phyloP scores from a whole-genome alignment of 2,113 vertebrate species.

The Addax nasomaculatus region DNA sequence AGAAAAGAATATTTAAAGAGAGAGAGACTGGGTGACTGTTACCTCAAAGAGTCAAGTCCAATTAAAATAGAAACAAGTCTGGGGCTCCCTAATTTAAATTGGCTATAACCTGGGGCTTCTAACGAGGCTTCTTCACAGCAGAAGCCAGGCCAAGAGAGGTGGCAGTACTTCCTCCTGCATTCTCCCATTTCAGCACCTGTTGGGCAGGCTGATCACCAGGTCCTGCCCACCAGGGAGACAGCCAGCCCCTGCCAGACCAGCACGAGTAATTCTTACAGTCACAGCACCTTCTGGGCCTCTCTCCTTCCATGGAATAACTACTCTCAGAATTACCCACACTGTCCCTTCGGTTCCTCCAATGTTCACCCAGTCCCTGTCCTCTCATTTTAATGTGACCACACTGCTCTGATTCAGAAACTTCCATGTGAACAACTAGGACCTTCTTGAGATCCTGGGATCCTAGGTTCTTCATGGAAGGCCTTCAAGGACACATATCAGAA shows the following conservation, averaged over 20 bases:
- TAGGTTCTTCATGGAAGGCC: not conserved
- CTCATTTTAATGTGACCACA: not conserved
- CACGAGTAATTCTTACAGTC: not conserved
- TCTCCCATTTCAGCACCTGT: not conserved
- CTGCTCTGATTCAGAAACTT: not conserved
- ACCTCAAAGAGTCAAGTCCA: constrained; percentile 59
- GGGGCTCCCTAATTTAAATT: not conserved
- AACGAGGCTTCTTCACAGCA: not conserved
- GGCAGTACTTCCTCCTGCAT: not conserved
- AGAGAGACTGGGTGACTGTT: constrained; percentile 21
- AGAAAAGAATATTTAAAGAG: constrained; percentile 65
- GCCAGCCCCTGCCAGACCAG: not conserved
- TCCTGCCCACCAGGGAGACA: not conserved
- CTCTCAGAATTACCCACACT: not conserved
- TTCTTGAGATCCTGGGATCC: not conserved
- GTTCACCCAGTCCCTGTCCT: not conserved
- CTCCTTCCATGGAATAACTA: not conserved
- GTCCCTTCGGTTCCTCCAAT: not conserved
- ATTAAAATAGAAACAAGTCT: constrained; percentile 28
- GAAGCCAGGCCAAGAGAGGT: not conserved
- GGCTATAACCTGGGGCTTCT: not conserved
- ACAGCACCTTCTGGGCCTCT: not conserved
- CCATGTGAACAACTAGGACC: not conserved
- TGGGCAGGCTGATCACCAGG: not conserved
- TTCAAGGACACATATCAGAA: not conserved